Evolutionary conservation across 2,888 invertebrate genomes (phyloP).

Genomic region (Diabrotica balteata): DNA sequence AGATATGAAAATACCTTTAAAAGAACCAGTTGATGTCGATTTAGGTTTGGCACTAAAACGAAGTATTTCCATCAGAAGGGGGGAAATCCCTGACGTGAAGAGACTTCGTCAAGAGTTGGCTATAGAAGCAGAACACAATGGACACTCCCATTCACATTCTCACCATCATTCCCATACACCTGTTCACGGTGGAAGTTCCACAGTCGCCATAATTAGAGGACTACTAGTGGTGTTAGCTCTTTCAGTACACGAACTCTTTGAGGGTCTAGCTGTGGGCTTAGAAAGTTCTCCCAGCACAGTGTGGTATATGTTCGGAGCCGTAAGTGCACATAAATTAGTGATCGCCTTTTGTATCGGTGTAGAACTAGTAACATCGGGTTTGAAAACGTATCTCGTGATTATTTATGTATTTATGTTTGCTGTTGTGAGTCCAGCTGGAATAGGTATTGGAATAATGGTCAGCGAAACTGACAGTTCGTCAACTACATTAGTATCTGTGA

Average conservation of each 20-base stretch:
- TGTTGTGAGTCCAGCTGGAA: slow-evolving; percentile 81
- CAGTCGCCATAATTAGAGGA: slow-evolving; percentile 66
- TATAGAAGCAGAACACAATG: slow-evolving; percentile 25
- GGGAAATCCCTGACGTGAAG: slow-evolving; percentile 59
- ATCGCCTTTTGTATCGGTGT: slow-evolving; percentile 89
- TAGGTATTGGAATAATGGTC: slow-evolving; percentile 75
- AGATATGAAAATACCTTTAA: slow-evolving; percentile 35
- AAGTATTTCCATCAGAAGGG: slow-evolving; percentile 66
- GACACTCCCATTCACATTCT: slow-evolving; percentile 35
- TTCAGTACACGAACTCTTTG: slow-evolving; percentile 86
- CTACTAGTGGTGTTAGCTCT: slow-evolving; percentile 82
- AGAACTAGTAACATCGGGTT: slow-evolving; percentile 77
- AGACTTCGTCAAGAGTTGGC: slow-evolving; percentile 1
- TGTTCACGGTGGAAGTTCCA: slow-evolving; percentile 46
- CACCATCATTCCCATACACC: slow-evolving; percentile 50
- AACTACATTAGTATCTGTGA: slow-evolving; percentile 69
- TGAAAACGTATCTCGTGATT: slow-evolving; percentile 68
- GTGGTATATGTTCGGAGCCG: slow-evolving; percentile 84
- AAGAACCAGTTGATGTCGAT: slow-evolving; percentile 72
- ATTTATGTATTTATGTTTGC: slow-evolving; percentile 79
- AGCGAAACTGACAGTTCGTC: slow-evolving; percentile 67
- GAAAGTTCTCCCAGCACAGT: slow-evolving; percentile 64
- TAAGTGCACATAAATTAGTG: slow-evolving; percentile 85
- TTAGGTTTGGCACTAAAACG: slow-evolving; percentile 68
- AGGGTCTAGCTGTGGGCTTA: slow-evolving; percentile 83